phyloP scores from a whole-genome alignment of 2,888 invertebrate species.

The Amitus sp. region DNA sequence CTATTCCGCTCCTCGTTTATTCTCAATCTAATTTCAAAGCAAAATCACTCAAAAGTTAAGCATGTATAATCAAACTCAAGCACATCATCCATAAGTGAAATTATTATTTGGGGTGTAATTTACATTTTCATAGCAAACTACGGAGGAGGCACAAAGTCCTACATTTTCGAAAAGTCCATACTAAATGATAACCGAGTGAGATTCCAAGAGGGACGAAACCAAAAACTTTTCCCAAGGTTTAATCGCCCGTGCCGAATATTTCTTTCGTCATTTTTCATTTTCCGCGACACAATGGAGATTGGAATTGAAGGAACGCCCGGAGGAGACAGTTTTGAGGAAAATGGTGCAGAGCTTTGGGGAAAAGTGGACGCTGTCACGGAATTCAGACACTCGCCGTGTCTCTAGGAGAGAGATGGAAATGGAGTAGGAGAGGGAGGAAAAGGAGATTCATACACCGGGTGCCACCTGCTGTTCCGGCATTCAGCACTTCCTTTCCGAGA shows the following conservation, averaged over 20 bases:
- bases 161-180: no score
- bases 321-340: background rate
- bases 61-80: no score
- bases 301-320: background rate
- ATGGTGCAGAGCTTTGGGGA: constrained; percentile 7
- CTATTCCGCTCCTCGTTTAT: no score
- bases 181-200: background rate
- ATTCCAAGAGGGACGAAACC: background rate
- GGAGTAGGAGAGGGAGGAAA: background rate
- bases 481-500: constrained; percentile 36
- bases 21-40: no score
- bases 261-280: no score
- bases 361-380: constrained; percentile 19
- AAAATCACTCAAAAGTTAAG: no score
- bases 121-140: no score
- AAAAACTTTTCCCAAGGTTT: background rate
- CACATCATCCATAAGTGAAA: no score
- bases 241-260: constrained; percentile 5
- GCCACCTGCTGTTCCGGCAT: constrained; percentile 44
- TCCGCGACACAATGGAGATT: background rate
- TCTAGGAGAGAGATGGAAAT: no score
- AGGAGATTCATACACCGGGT: constrained; percentile 23
- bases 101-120: no score
- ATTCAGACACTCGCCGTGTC: constrained; percentile 19
- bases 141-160: no score